Conservation (phyloP, 2,797 vertebrate genomes). For the Tauraco hartlaubi region DNA sequence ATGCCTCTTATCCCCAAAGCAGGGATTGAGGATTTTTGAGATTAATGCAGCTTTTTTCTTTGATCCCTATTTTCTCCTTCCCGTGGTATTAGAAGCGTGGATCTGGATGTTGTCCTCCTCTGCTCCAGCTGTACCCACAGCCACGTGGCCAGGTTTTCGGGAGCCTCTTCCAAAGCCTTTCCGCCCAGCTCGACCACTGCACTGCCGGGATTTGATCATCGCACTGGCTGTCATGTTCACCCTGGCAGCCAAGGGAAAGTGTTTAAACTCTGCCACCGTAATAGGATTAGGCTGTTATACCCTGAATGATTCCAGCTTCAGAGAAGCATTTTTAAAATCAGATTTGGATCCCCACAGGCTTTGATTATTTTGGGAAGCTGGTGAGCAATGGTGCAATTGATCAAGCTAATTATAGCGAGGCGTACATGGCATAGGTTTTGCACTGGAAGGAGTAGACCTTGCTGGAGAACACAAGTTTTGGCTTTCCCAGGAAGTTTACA, state of each 20-base stretch:
- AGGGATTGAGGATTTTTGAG: background rate
- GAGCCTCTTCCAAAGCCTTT: background rate
- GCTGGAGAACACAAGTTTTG: background rate
- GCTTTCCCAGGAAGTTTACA: background rate
- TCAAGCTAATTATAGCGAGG: background rate
- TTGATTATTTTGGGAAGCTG: slow-evolving; percentile 33
- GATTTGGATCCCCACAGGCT: background rate
- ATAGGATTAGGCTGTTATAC: slow-evolving; percentile 5
- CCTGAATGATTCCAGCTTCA: background rate
- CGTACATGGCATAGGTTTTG: background rate
- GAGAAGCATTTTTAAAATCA: background rate
- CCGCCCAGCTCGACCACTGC: accelerated
- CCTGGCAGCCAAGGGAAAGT: background rate
- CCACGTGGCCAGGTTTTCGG: background rate
- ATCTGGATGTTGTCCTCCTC: background rate
- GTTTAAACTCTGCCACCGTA: background rate
- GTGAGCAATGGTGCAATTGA: background rate
- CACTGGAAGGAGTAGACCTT: background rate
- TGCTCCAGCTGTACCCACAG: background rate
- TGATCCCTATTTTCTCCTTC: background rate
- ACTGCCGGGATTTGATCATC: background rate
- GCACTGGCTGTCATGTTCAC: background rate
- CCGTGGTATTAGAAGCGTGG: background rate
- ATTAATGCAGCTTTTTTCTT: background rate
- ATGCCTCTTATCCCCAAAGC: background rate